These are phyloP conservation scores for Habropoda laboriosa DNA, from an alignment of 1,140 invertebrate species.

Conservation along the genomic window DNA sequence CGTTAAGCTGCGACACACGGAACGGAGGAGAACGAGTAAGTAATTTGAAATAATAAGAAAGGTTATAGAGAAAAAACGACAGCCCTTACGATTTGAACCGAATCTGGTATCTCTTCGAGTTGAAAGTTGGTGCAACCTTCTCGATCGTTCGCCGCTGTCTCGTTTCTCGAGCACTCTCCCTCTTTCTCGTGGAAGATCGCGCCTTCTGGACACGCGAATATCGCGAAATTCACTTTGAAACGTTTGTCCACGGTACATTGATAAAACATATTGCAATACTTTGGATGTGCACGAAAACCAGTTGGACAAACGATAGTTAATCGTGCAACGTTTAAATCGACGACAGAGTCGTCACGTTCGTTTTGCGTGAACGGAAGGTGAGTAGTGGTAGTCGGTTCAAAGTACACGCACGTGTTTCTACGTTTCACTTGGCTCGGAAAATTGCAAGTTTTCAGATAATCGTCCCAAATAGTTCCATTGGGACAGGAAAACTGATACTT, in stretches of 20 bases:
- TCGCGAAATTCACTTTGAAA: slow-evolving; percentile 83
- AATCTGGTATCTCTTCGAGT: no score
- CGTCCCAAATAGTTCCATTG: slow-evolving; percentile 86
- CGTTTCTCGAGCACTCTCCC: slow-evolving; percentile 85
- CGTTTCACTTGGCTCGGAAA: slow-evolving; percentile 77
- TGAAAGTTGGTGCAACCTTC: neutral
- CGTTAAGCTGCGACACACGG: slow-evolving; percentile 81
- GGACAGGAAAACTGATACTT: slow-evolving; percentile 86
- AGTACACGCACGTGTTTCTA: neutral
- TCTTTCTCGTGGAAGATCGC: slow-evolving; percentile 86
- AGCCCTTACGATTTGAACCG: slow-evolving; percentile 79
- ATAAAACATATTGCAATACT: slow-evolving; percentile 90
- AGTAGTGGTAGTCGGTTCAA: neutral
- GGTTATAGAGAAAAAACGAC: neutral
- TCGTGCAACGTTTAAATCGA: slow-evolving; percentile 81
- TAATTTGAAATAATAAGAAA: slow-evolving; percentile 40
- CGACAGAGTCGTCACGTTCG: slow-evolving; percentile 17
- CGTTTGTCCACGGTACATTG: slow-evolving; percentile 84
- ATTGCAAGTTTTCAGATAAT: slow-evolving; percentile 84
- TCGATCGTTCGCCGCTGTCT: slow-evolving; percentile 62
- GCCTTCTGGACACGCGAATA: slow-evolving; percentile 87
- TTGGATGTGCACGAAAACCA: slow-evolving; percentile 88
- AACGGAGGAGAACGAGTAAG: neutral
- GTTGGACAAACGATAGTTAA: slow-evolving; percentile 87
- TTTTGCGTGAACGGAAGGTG: neutral